These are phyloP conservation scores for Ceratoteleas bidentatus DNA, from an alignment of 1,140 invertebrate species.

Conservation along the genomic window DNA sequence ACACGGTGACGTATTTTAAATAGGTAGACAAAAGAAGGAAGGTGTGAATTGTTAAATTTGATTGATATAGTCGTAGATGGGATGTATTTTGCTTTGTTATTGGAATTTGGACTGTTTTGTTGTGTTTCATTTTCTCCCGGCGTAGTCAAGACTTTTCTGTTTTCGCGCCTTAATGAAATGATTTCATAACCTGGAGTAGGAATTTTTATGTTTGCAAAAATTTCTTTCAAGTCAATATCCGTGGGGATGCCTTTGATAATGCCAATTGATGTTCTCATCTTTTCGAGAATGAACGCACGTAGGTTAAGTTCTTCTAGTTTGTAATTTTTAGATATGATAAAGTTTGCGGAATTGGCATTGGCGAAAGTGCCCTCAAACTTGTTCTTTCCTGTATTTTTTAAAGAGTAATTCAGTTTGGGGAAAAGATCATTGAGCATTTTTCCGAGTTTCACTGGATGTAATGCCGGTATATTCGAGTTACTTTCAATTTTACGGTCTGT, in stretches of 20 bases:
- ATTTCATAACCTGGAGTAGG: conserved; percentile 14
- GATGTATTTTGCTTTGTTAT: neutral
- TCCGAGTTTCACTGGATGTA: conserved; percentile 15
- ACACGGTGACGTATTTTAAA: neutral
- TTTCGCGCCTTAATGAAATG: conserved; percentile 7
- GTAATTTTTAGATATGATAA: no score
- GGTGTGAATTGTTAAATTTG: conserved; percentile 6
- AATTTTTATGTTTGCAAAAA: conserved; percentile 1
- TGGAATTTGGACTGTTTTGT: no score
- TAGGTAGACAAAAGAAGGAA: neutral
- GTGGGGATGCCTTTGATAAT: conserved; percentile 15
- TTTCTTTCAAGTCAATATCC: conserved; percentile 2
- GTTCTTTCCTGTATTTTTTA: neutral
- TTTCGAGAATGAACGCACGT: conserved; percentile 12
- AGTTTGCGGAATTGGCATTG: no score
- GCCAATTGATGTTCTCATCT: conserved; percentile 10
- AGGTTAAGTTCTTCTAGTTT: conserved; percentile 1
- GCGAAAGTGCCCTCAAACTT: conserved; percentile 10
- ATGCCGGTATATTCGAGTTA: neutral
- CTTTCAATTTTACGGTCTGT: neutral
- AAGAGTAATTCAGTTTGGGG: neutral
- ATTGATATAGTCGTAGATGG: conserved; percentile 6
- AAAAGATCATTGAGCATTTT: neutral
- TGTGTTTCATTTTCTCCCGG: no score
- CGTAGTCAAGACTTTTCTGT: neutral